These are phyloP conservation scores for Melolontha melolontha DNA, from an alignment of 2,888 invertebrate genomes.

Conservation along the genomic window DNA sequence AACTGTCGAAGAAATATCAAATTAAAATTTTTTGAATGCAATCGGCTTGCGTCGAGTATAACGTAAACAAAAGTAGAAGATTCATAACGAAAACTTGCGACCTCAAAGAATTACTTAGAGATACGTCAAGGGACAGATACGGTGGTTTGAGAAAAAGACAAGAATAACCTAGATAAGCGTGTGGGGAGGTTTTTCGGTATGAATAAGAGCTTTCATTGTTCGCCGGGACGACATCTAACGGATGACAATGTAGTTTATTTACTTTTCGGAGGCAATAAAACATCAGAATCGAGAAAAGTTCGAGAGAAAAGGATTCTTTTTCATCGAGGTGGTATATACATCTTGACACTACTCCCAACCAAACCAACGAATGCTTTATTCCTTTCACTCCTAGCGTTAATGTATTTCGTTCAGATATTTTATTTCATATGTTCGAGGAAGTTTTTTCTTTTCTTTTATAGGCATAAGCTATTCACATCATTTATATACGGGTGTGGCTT, in stretches of 20 bases:
- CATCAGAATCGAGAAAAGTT: conserved; percentile 30
- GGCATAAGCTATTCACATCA: no score
- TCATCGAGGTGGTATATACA: conserved; percentile 33
- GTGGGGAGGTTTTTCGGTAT: conserved; percentile 34
- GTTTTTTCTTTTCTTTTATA: no score
- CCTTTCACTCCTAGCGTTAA: background rate
- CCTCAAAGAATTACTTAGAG: conserved; percentile 27
- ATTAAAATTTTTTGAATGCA: background rate
- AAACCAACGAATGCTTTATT: conserved; percentile 17
- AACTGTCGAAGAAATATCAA: no score
- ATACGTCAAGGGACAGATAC: conserved; percentile 23
- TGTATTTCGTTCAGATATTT: conserved; percentile 11
- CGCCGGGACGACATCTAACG: conserved; percentile 32
- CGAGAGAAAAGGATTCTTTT: conserved; percentile 31
- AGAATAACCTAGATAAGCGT: conserved; percentile 32
- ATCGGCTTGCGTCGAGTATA: background rate
- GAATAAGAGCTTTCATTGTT: conserved; percentile 37
- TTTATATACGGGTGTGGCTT: no score
- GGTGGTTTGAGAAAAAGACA: conserved; percentile 14
- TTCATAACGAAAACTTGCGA: conserved; percentile 17
- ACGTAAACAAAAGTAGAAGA: background rate
- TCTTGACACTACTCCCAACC: conserved; percentile 14
- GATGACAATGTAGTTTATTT: conserved; percentile 40
- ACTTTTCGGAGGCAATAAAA: conserved; percentile 41
- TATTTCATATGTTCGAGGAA: background rate